phyloP scores from a whole-genome alignment of 1,140 invertebrate genomes.

The Cyclargus thomasi region DNA sequence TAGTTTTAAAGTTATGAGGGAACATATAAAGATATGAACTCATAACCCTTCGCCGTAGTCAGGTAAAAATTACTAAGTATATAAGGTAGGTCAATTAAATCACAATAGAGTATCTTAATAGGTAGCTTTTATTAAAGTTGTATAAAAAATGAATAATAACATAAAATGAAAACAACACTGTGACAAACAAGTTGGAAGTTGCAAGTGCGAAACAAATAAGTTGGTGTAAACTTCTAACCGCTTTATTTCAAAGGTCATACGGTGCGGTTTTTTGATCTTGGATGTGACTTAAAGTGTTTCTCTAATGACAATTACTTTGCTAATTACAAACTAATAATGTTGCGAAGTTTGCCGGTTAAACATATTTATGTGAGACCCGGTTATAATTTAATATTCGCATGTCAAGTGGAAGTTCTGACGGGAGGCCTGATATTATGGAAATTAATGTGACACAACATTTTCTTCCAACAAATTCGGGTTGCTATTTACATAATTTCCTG shows the following conservation, averaged over 20 bases:
- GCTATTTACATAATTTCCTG: slow-evolving; percentile 14
- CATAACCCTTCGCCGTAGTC: too few relatives aligned
- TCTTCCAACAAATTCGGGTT: slow-evolving; percentile 6
- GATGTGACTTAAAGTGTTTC: not conserved
- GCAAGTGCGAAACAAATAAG: not conserved
- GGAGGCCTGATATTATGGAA: slow-evolving; percentile 17
- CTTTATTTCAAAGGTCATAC: not conserved
- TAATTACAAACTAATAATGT: slow-evolving; percentile 12
- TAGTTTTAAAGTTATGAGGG: too few relatives aligned
- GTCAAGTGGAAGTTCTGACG: slow-evolving; percentile 14
- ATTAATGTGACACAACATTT: slow-evolving; percentile 15
- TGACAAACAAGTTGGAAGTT: too few relatives aligned
- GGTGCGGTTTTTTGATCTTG: not conserved
- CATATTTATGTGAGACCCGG: not conserved
- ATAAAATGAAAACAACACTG: too few relatives aligned
- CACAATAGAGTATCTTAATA: too few relatives aligned
- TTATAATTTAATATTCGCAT: slow-evolving; percentile 18
- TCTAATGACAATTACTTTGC: not conserved
- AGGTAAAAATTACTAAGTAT: too few relatives aligned
- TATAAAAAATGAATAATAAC: too few relatives aligned
- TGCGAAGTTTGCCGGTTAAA: slow-evolving; percentile 1
- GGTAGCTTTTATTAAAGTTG: too few relatives aligned
- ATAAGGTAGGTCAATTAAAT: too few relatives aligned
- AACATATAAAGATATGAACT: too few relatives aligned
- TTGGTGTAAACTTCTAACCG: not conserved